Conservation (phyloP, 2,888 invertebrate genomes). For the Cephus spinipes region DNA sequence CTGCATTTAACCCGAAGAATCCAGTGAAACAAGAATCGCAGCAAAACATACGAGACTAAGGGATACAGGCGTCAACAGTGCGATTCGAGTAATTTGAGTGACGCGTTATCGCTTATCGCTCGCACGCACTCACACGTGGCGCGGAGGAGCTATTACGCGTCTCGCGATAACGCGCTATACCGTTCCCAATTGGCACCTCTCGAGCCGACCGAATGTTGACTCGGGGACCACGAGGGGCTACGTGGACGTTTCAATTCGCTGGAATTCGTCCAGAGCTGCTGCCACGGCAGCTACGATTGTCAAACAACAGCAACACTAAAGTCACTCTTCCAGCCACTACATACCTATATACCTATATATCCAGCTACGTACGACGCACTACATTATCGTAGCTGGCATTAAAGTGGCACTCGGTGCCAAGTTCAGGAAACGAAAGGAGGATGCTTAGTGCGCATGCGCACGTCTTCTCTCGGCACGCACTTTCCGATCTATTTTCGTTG, state of each 20-base stretch:
- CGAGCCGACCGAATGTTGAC: slow-evolving; percentile 23
- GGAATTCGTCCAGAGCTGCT: background rate
- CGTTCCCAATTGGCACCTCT: slow-evolving; percentile 25
- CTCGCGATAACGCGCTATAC: slow-evolving; percentile 24
- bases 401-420: background rate
- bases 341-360: too few species aligned
- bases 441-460: background rate
- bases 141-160: slow-evolving; percentile 16
- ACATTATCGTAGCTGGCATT: background rate
- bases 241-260: slow-evolving; percentile 20
- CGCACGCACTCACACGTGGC: background rate
- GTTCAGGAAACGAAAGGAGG: background rate
- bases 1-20: background rate
- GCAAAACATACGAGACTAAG: background rate
- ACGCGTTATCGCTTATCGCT: background rate
- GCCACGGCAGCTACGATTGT: background rate
- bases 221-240: slow-evolving; percentile 5
- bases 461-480: background rate
- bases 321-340: too few species aligned
- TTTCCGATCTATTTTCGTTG: background rate
- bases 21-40: background rate
- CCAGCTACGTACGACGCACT: background rate
- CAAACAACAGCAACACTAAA: background rate
- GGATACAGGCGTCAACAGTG: background rate
- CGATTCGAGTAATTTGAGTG: background rate